These are phyloP conservation scores for Suillia variegata DNA, from an alignment of 2,888 invertebrate genomes.

Conservation along the genomic window DNA sequence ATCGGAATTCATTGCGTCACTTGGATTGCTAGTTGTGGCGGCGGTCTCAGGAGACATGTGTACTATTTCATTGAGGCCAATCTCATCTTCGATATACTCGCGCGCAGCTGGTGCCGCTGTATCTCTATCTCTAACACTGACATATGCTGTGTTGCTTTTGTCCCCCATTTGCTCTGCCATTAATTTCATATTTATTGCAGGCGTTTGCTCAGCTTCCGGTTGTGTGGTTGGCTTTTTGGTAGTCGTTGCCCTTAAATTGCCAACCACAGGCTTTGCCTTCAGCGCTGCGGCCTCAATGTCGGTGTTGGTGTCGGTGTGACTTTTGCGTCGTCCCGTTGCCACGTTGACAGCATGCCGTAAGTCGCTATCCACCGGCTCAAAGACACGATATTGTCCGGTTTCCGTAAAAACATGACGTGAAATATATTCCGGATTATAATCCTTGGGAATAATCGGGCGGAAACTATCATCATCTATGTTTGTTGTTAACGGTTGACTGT, in stretches of 20 bases:
- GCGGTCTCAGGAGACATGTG: not conserved
- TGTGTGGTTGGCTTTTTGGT: not conserved
- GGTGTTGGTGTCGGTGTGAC: not conserved
- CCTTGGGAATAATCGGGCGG: slow-evolving; percentile 48
- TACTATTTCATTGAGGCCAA: not conserved
- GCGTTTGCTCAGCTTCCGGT: not conserved
- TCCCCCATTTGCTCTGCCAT: slow-evolving; percentile 10
- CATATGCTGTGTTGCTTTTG: not conserved
- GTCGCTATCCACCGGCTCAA: slow-evolving; percentile 49
- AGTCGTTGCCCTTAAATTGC: not conserved
- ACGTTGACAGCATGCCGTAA: slow-evolving; percentile 33
- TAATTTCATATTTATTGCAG: slow-evolving; percentile 11
- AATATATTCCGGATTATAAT: slow-evolving; percentile 46
- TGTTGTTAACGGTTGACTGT: slow-evolving; percentile 43
- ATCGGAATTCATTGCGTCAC: slow-evolving; percentile 35
- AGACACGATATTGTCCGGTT: slow-evolving; percentile 54
- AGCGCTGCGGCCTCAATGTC: not conserved
- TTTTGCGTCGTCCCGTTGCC: not conserved
- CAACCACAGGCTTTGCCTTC: not conserved
- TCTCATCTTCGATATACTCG: not conserved
- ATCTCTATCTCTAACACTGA: too few species aligned
- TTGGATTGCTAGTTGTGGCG: slow-evolving; percentile 5
- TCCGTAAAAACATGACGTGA: slow-evolving; percentile 52
- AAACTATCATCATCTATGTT: slow-evolving; percentile 46
- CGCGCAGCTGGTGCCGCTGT: not conserved